phyloP scores from a whole-genome alignment of 1,140 invertebrate genomes.

The Pogonomyrmex californicus region DNA sequence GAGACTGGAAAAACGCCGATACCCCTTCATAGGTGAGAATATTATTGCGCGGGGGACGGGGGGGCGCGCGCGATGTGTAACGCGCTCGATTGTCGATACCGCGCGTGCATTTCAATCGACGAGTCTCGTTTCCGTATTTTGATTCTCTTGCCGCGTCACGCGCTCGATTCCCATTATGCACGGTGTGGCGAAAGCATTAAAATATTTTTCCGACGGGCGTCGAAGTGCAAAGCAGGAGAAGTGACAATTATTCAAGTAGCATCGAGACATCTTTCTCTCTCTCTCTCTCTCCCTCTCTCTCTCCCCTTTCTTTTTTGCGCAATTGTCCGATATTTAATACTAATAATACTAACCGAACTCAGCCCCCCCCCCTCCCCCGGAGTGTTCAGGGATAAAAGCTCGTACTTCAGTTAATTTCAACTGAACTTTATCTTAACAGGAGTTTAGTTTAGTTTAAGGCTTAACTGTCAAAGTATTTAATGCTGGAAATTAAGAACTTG shows the following conservation, averaged over 20 bases:
- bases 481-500: slow-evolving; percentile 47
- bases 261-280: neutral
- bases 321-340: slow-evolving; percentile 2
- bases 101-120: slow-evolving; percentile 52
- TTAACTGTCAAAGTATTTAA: slow-evolving; percentile 30
- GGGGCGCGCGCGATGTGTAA: neutral
- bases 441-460: slow-evolving; percentile 28
- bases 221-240: neutral
- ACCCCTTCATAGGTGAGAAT: slow-evolving; percentile 46
- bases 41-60: slow-evolving; percentile 19
- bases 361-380: neutral
- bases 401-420: slow-evolving; percentile 28
- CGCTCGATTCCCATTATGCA: slow-evolving; percentile 17
- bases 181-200: slow-evolving; percentile 3
- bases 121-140: slow-evolving; percentile 35
- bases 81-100: slow-evolving; percentile 43
- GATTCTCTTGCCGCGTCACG: slow-evolving; percentile 37
- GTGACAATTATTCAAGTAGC: neutral
- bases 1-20: slow-evolving; percentile 40
- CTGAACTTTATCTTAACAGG: slow-evolving; percentile 2
- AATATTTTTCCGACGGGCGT: neutral
- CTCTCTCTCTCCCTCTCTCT: no score
- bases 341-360: neutral
- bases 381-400: slow-evolving; percentile 13
- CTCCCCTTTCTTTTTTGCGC: no score